Conservation (phyloP, 2,113 vertebrate genomes). For the Pao palembangensis region DNA sequence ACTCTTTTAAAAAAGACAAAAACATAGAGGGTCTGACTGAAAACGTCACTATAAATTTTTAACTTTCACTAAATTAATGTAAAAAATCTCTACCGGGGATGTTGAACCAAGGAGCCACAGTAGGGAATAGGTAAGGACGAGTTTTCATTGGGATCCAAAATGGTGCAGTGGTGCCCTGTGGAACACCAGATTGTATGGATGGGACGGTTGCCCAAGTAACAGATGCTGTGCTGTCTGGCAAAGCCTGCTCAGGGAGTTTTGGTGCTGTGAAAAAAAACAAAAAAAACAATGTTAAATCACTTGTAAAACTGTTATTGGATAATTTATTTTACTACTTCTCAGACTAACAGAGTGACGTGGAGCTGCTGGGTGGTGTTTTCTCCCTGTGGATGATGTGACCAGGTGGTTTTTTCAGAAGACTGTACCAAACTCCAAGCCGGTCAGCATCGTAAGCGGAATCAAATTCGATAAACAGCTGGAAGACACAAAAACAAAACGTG, state of each 20-base stretch:
- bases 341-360: background rate
- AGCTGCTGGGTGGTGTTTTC: fast-evolving
- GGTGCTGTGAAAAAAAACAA: constrained; percentile 17
- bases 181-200: background rate
- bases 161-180: background rate
- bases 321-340: background rate
- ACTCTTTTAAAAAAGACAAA: constrained; percentile 6
- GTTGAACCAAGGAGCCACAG: constrained; percentile 41
- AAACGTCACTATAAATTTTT: background rate
- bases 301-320: too few relatives aligned
- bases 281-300: background rate
- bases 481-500: background rate
- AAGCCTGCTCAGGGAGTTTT: background rate
- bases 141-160: constrained; percentile 44
- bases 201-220: background rate
- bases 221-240: background rate
- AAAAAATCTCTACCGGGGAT: constrained; percentile 41
- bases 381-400: constrained; percentile 14
- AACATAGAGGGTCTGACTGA: background rate
- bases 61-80: background rate
- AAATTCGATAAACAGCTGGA: constrained; percentile 55
- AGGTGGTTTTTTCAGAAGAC: constrained; percentile 7
- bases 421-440: constrained; percentile 50
- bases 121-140: constrained; percentile 37
- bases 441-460: constrained; percentile 1